A percentile compares a stretch with the other conserved stretches of the same genome.
phyloP scores from a whole-genome alignment of 1,140 invertebrate genomes.

The Drosophila kohkoa region DNA sequence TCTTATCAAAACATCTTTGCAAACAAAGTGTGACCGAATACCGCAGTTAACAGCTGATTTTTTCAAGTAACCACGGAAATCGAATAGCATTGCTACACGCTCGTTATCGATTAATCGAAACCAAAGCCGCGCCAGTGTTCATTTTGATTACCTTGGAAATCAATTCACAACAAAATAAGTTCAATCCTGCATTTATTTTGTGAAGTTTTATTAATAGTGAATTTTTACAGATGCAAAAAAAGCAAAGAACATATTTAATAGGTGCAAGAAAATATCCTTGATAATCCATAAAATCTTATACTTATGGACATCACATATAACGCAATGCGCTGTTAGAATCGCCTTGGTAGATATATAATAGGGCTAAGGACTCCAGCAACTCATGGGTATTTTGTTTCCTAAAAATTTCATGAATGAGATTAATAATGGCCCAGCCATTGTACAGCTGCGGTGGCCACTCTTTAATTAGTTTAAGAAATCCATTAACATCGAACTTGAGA shows the following conservation, averaged over 20 bases:
- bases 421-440: constrained; percentile 93
- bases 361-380: constrained; percentile 94
- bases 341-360: constrained; percentile 95
- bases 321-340: constrained; percentile 97
- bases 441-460: constrained; percentile 95
- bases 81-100: neutral
- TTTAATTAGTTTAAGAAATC: constrained; percentile 94
- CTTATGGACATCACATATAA: constrained; percentile 85
- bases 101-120: constrained; percentile 25
- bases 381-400: constrained; percentile 90
- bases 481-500: constrained; percentile 92
- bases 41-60: constrained; percentile 39
- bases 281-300: too few relatives aligned
- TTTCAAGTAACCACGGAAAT: neutral
- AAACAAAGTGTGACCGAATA: constrained; percentile 28
- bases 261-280: too few relatives aligned
- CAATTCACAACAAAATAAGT: too few relatives aligned
- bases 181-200: too few relatives aligned
- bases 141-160: too few relatives aligned
- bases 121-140: neutral
- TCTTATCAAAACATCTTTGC: constrained; percentile 49
- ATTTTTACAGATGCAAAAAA: too few relatives aligned
- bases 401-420: constrained; percentile 92
- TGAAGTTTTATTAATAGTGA: too few relatives aligned
- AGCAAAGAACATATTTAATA: too few relatives aligned